These are phyloP conservation scores for Xestia c-nigrum DNA, from an alignment of 2,888 invertebrate genomes.

Conservation along the genomic window DNA sequence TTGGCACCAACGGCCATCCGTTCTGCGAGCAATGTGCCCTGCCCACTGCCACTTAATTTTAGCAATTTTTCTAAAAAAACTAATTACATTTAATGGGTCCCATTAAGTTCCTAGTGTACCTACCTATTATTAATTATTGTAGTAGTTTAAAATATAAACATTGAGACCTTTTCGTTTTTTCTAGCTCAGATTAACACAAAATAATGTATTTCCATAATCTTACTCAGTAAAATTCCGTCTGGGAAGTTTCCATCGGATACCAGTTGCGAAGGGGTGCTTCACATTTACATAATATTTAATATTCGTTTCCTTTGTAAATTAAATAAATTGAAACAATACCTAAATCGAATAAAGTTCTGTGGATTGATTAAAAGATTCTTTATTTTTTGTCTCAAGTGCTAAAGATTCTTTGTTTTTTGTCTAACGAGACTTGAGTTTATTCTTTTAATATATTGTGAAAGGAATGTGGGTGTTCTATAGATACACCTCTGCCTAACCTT, in stretches of 20 bases:
- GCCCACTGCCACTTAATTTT: too few relatives aligned
- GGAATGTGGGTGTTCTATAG: not conserved
- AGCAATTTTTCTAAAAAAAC: too few relatives aligned
- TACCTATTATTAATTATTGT: not conserved
- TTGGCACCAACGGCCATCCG: too few relatives aligned
- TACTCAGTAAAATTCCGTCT: conserved; percentile 49
- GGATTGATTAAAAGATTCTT: conserved; percentile 51
- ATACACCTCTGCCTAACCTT: not conserved
- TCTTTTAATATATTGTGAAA: not conserved
- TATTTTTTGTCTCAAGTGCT: conserved; percentile 6
- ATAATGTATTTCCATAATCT: conserved; percentile 46
- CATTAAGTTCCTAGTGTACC: too few relatives aligned
- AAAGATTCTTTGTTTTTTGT: conserved; percentile 37
- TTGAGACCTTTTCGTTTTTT: conserved; percentile 1
- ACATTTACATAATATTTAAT: conserved; percentile 64
- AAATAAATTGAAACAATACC: conserved; percentile 60
- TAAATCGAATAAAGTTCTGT: conserved; percentile 54
- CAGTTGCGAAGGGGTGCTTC: conserved; percentile 52
- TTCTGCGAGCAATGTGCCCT: too few relatives aligned
- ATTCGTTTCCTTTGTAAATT: conserved; percentile 64
- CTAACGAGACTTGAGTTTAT: not conserved
- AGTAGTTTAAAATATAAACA: not conserved
- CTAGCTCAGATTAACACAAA: conserved; percentile 44
- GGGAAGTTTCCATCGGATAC: conserved; percentile 51
- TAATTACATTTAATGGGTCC: too few relatives aligned